These are phyloP conservation scores for Gavia stellata DNA, from an alignment of 2,113 vertebrate genomes.

Conservation along the genomic window DNA sequence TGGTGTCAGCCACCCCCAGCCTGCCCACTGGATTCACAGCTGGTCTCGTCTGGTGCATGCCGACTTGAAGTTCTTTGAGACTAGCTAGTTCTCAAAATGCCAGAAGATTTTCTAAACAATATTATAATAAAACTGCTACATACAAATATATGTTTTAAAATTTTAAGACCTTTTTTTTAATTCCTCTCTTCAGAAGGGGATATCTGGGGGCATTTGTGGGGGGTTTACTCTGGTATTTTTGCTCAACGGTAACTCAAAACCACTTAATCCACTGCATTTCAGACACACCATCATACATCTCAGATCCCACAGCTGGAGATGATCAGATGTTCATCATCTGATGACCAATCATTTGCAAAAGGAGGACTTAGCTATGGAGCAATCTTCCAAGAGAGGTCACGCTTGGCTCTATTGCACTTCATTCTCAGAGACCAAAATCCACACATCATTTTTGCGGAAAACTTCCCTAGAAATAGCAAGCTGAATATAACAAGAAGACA, in stretches of 20 bases:
- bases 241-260: not conserved
- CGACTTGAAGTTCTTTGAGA: not conserved
- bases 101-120: not conserved
- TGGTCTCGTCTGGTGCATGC: fast-evolving
- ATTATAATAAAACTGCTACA: not conserved
- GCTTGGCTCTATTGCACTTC: not conserved
- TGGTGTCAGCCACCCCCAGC: not conserved
- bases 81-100: not conserved
- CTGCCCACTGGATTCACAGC: not conserved
- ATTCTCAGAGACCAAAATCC: not conserved
- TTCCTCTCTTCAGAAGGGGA: not conserved
- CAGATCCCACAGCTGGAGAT: not conserved
- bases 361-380: not conserved
- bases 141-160: not conserved
- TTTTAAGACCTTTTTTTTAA: not conserved
- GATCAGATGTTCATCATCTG: not conserved
- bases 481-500: not conserved
- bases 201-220: too few relatives aligned
- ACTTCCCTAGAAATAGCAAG: not conserved
- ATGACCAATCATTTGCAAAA: not conserved
- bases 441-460: not conserved
- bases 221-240: not conserved
- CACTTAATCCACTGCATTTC: not conserved
- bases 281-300: not conserved
- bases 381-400: not conserved